Evolutionary conservation across 2,113 vertebrate species (phyloP), one percentile per base, ranked within the genome.

Genomic region (Petroica traversi): DNA sequence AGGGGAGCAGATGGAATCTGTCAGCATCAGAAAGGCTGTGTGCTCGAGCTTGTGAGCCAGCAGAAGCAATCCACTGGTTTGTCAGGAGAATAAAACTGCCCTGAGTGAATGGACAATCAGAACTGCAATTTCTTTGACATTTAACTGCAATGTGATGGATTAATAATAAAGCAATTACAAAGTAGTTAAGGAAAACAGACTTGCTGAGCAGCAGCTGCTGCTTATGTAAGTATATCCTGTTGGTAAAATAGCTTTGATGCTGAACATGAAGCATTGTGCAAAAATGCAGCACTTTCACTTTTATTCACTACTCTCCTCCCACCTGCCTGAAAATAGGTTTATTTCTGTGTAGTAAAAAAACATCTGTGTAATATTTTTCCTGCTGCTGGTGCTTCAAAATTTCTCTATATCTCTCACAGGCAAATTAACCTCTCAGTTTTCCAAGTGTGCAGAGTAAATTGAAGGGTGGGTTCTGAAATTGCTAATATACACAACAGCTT

Each of bases 1-100:
- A 88, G 89, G 85, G 83, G 91, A 97, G 89, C 93, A 96, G 96
- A 93, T 96, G 95, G 96, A 97, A 97, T 97, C 96, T 97, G 95
- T 96, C 96, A 97, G 92, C 93, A 95, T 96, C 90, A 95, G 89
- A 84, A 94, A 74, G 93, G 79, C 87, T 86, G 76, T 4, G 1
- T 71, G 69, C 91, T 87, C 3, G 2, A 84, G 55, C 76, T 38
- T 87, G 87, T 74, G 76, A 96, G 95, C 95, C 89, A 95, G 88
- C 46, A 90, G 85, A 93, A 93, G 85, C 62, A 71, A 93, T 86
- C 66, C 51, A 25, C 22, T 1, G 4, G 19, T 76, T 92, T 89
- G 28, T 46, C 71, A 79, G 92, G 74, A 93, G 67, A 91, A 76
- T 82, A 25, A 76, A 91, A 64, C n/a, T 73, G 19, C 28, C 5